phyloP scores from a whole-genome alignment of 2,113 vertebrate species.

The Phyllostomus discolor region DNA sequence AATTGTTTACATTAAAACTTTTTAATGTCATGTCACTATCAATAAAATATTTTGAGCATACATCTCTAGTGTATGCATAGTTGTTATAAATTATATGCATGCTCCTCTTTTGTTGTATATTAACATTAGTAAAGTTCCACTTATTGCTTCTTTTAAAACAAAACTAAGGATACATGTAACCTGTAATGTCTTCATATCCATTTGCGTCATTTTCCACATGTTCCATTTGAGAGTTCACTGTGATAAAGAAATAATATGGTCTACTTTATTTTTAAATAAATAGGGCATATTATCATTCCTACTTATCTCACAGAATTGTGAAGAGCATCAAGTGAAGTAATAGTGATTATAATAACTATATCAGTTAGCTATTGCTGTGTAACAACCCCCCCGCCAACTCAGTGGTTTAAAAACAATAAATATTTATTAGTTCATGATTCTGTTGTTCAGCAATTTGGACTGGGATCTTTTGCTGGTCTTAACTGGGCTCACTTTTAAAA shows the following conservation, averaged over 20 bases:
- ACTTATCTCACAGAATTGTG: background rate
- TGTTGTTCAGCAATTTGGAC: background rate
- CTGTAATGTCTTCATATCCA: background rate
- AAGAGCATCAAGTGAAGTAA: background rate
- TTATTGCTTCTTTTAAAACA: slow-evolving; percentile 12
- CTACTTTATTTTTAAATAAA: background rate
- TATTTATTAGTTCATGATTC: background rate
- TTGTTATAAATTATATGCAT: background rate
- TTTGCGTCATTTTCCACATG: background rate
- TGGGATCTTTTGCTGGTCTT: background rate
- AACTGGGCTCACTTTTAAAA: background rate
- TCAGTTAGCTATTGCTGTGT: background rate
- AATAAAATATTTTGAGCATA: background rate
- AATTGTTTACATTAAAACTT: background rate
- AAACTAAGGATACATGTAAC: background rate
- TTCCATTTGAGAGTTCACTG: background rate
- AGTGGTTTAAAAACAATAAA: background rate
- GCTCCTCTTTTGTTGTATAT: background rate
- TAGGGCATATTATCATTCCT: background rate
- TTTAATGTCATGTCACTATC: background rate
- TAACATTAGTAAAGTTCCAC: background rate
- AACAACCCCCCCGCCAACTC: background rate
- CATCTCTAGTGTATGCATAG: background rate
- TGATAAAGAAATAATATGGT: background rate
- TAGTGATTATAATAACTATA: background rate